Base-by-base conservation (phyloP, 2,797 vertebrate genomes). In the Chiroxiphia lanceolata region DNA sequence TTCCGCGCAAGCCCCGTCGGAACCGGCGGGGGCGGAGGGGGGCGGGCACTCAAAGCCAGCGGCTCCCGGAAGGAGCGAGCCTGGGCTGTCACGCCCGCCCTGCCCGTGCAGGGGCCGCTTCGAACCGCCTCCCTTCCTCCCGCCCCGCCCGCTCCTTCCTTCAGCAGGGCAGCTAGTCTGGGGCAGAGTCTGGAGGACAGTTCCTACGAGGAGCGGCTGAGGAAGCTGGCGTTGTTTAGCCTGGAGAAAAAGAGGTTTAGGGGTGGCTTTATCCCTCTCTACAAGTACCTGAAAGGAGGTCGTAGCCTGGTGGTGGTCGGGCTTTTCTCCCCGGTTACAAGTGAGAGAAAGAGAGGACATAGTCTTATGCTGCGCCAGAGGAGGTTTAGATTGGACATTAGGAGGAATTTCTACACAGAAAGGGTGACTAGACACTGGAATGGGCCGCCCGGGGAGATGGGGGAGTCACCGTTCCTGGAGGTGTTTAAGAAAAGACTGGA, bases 61-160 rank as follows among this genome's bases (percentile, higher is more conserved):
- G 15, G 47, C 40, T 68, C 36, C 79, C 64, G 79, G 87, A 76
- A 76, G 34, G 34, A 67, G 29, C 13, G 42, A 42, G 31, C 19
- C 15, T 6, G 22, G 47, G 45, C 53, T 68, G 36, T n/a, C 72
- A 34, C 23, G 15, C 5, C n/a, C 31, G 18, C 5, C n/a, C 54
- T 26, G 8, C 26, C 29, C 13, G 47, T 22, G 2, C 22, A 15
- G 19, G 3, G 6, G 26, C 63, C 8, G 18, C 2, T 15, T 7
- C 2, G 11, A 38, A 1, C 2, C 29, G 34, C 3, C 20, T 53
- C 20, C 8, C 2, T 38, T 4, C 20, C 34, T 63, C 23, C 31
- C 11, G 27, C 53, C 36, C 29, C 36, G 48, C 44, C 68, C 18
- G 26, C 51, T 4, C 42, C 45, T 36, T 18, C 29, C 61, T 47